Base-by-base conservation (phyloP, 2,113 vertebrate genomes). In the Takifugu flavidus region DNA sequence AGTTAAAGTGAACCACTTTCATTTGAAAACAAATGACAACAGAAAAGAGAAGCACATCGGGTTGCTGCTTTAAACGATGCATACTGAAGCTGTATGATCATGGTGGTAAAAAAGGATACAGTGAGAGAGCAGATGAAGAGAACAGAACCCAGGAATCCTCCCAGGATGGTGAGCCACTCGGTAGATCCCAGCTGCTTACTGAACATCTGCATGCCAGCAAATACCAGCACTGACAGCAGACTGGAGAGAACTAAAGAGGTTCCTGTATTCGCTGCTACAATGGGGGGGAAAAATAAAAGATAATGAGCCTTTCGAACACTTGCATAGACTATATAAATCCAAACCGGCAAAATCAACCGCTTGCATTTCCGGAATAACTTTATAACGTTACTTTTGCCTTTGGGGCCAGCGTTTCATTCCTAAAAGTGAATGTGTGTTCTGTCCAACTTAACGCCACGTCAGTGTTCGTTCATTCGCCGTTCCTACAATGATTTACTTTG, bases 181-280 rank as follows among this genome's bases (percentile, higher is more conserved):
- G 92, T 93, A 58, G 95, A 98, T 11, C 92, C 94, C 61, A 98
- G 81, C 79, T 98, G 95, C 65, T 92, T 91, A 71, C 94, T 97
- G 84, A 96, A 98, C 94, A 96, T 97, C 93, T 98, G 96, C 96
- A 98, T 98, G 39, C 95, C 95, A 0, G 96, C 94, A 65, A 98
- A 98, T 0, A 98, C 93, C 87, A 98, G 90, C 81, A 98, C 92
- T 0, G 94, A 95, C 45, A 98, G 85, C 66, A 98, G 90, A 25
- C 94, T 95, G 45, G 95, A 97, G 3, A 98, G 92, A 3, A 94
- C 93, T 57, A 98, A 79, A 0, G 95, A 98, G 0, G 93, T 95
- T 44, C 94, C 93, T 0, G 96, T 96, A 57, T 95, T 95, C 75
- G 93, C 95, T 0, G 93, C 96, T 98, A 0, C 15, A 12, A 45